These are phyloP conservation scores for Salvelinus fontinalis DNA, from an alignment of 2,113 vertebrate species.

Conservation along the genomic window DNA sequence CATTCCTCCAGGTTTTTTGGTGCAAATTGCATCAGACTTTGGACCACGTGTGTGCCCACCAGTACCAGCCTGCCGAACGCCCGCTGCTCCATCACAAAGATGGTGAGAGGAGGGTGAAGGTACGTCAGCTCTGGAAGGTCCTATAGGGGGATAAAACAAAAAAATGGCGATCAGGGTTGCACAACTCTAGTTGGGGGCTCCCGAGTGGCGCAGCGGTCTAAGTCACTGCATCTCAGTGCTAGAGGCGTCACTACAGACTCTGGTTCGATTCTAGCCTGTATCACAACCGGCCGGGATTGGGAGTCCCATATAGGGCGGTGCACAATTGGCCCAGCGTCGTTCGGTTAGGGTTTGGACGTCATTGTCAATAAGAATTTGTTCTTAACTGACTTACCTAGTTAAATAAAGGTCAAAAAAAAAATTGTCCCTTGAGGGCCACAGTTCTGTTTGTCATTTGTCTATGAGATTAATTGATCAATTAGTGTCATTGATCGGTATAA, in stretches of 20 bases:
- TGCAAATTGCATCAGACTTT: constrained; percentile 82
- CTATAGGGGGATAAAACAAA: constrained; percentile 58
- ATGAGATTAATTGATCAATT: neutral
- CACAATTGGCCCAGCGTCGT: too few species aligned
- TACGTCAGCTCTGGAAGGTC: constrained; percentile 89
- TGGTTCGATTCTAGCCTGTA: too few species aligned
- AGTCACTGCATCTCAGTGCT: too few species aligned
- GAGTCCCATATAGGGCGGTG: too few species aligned
- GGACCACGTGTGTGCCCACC: constrained; percentile 85
- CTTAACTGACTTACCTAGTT: too few species aligned
- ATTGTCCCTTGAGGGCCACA: neutral
- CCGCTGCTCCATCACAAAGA: constrained; percentile 87
- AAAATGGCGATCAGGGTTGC: neutral
- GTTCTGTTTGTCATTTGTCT: neutral
- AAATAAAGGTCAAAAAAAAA: too few species aligned
- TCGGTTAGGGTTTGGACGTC: too few species aligned
- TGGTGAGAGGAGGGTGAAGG: constrained; percentile 89
- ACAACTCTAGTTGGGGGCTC: neutral
- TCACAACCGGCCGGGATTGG: too few species aligned
- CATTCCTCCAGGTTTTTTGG: constrained; percentile 68
- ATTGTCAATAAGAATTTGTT: too few species aligned
- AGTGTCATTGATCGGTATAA: neutral
- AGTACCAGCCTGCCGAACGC: constrained; percentile 85
- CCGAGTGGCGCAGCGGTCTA: too few species aligned
- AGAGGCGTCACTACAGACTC: too few species aligned